Percentiles rank a stretch among this genome's conserved stretches.
phyloP scores from a whole-genome alignment of 2,888 invertebrate species.

The Chymomyza fuscimana region DNA sequence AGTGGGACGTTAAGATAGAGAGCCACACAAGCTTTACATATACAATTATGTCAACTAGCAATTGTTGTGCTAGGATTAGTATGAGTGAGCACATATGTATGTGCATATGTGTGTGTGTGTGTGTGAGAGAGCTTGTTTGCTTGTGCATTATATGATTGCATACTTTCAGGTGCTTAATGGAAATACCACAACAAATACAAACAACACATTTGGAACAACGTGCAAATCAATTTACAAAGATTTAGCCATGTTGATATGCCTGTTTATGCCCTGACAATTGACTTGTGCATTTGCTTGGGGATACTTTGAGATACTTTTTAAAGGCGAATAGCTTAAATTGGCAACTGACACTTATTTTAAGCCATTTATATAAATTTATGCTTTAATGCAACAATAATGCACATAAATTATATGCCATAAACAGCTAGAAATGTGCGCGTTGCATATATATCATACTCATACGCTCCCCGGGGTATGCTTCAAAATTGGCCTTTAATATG shows the following conservation, averaged over 20 bases:
- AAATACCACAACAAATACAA: constrained; percentile 29
- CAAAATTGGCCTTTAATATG: no score
- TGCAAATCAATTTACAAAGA: constrained; percentile 4
- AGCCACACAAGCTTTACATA: background rate
- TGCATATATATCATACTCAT: background rate
- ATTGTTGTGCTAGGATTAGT: constrained; percentile 17
- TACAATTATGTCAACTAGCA: constrained; percentile 52
- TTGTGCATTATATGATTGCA: constrained; percentile 53
- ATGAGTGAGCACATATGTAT: constrained; percentile 11
- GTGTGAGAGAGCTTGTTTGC: constrained; percentile 39
- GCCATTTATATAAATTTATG: background rate
- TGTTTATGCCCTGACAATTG: constrained; percentile 3
- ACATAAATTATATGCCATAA: background rate
- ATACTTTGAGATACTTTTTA: background rate
- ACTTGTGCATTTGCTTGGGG: background rate
- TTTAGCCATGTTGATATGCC: constrained; percentile 9
- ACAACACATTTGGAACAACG: background rate
- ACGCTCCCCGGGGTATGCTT: background rate
- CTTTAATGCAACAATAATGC: background rate
- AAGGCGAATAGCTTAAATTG: no score
- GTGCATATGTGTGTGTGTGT: background rate
- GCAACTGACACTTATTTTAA: background rate
- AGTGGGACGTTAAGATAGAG: background rate
- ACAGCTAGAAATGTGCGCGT: background rate
- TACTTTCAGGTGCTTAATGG: constrained; percentile 39